Evolutionary conservation across 2,797 vertebrate genomes (phyloP).

Genomic region (Gallinago solitaria): DNA sequence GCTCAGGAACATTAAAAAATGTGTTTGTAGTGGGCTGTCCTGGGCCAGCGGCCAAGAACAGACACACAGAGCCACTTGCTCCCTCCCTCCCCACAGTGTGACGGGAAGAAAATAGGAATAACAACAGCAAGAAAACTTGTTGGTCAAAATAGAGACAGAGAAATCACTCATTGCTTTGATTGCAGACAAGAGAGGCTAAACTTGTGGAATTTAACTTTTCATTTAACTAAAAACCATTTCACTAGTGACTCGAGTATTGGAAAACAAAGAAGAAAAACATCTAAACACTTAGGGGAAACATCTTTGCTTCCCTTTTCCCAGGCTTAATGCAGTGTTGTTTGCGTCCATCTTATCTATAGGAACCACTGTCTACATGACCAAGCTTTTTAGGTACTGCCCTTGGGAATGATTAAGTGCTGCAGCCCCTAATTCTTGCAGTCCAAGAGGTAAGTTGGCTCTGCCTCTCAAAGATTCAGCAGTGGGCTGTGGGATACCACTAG

Average conservation of each 20-base stretch:
- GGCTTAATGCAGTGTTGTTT: not conserved
- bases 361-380: not conserved
- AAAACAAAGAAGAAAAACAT: not conserved
- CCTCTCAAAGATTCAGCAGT: not conserved
- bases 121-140: not conserved
- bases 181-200: not conserved
- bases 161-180: not conserved
- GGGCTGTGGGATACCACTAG: not conserved
- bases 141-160: not conserved
- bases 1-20: not conserved
- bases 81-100: not conserved
- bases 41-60: not conserved
- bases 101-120: not conserved
- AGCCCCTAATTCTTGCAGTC: not conserved
- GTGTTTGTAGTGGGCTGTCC: not conserved
- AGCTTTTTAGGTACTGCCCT: not conserved
- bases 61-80: fast-evolving
- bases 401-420: not conserved
- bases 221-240: not conserved
- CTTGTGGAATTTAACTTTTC: not conserved
- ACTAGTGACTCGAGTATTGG: not conserved
- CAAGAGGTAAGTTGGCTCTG: not conserved
- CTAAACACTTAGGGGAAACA: not conserved
- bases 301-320: not conserved
- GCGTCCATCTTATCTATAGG: not conserved